Base-by-base conservation (phyloP, 2,888 invertebrate species). In the Agonopterix heracliana region DNA sequence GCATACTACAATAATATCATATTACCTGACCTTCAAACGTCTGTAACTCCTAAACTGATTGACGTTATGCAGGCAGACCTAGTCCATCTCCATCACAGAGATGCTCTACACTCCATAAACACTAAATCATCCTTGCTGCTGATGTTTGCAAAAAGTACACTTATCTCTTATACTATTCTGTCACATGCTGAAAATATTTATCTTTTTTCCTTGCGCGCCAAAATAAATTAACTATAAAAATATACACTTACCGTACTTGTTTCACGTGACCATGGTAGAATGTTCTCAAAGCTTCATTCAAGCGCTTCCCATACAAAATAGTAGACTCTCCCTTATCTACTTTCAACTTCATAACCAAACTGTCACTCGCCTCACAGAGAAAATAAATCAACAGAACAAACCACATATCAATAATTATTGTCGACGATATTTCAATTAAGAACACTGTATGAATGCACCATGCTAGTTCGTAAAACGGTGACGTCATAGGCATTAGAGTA, bases 401-500 rank as follows among this genome's bases (percentile, higher is more conserved):
- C 80, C 81, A 85, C 54, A 80, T 60, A 47, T 84, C 81, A 11
- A 70, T 51, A 2, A 75, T 54, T 8, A 73, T 61, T 0, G 68
- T 67, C 7, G 68, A 65, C 0, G 68, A 52, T 12, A 73, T 61
- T 50, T 71, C 60, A 5, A 68, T 55, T 11, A 84, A 51, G 51
- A 67, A 80, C 5, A 74, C 51, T 0, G 61, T 56, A 47, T 85
- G 84, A 1, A 82, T 46, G 0, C 71, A 35, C 54, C 77, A 69
- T 0, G 73, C 71, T 0, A 83, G 47, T 57, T 84, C 82, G 35
- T 72, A 75, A 45, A 68, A 81, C 0, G 85, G 83, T 2, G 68
- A 56, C 0, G 64, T 63, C 75, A 81, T 75, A 0, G 84, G 78
- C 74, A 83, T 68, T 1, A 85, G 57, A 7, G 63, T 76, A 0